Conservation (phyloP, 2,797 vertebrate genomes). For the Scolopax bukidnonensis region DNA sequence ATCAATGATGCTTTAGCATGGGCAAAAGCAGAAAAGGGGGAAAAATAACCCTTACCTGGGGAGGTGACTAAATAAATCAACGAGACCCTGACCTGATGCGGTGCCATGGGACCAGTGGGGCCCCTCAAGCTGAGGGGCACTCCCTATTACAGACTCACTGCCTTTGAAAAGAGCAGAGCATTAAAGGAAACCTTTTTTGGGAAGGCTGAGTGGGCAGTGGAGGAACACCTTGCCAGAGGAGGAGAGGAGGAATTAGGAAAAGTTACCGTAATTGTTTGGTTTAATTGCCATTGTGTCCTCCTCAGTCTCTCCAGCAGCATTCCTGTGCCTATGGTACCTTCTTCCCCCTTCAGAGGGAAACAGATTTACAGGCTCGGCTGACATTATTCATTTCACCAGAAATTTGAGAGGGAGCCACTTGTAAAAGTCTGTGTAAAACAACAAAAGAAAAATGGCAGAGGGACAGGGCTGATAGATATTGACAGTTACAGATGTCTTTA, state of each 20-base stretch:
- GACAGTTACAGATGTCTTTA: constrained; percentile 37
- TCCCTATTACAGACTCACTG: background rate
- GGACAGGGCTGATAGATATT: background rate
- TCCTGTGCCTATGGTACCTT: fast-evolving
- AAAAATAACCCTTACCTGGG: background rate
- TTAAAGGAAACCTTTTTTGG: fast-evolving
- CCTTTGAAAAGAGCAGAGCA: background rate
- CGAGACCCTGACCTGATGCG: background rate
- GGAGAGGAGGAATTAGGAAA: background rate
- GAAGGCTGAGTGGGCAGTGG: background rate
- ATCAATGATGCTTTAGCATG: background rate
- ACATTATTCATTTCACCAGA: background rate
- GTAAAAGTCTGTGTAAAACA: constrained; percentile 36
- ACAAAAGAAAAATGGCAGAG: constrained; percentile 42
- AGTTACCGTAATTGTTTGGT: background rate
- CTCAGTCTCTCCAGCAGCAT: background rate
- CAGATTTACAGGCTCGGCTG: background rate
- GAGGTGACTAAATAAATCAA: background rate
- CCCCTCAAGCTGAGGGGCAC: background rate
- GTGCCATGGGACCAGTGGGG: fast-evolving
- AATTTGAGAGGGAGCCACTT: constrained; percentile 18
- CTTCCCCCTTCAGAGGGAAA: background rate
- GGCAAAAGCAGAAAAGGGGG: background rate
- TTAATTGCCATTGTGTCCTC: background rate
- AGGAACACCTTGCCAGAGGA: background rate